A percentile compares a stretch with the other conserved stretches of the same genome.
Evolutionary conservation across 92 coral and sea anemone genomes (phyloP).

Genomic region (Actinostola sp.): DNA sequence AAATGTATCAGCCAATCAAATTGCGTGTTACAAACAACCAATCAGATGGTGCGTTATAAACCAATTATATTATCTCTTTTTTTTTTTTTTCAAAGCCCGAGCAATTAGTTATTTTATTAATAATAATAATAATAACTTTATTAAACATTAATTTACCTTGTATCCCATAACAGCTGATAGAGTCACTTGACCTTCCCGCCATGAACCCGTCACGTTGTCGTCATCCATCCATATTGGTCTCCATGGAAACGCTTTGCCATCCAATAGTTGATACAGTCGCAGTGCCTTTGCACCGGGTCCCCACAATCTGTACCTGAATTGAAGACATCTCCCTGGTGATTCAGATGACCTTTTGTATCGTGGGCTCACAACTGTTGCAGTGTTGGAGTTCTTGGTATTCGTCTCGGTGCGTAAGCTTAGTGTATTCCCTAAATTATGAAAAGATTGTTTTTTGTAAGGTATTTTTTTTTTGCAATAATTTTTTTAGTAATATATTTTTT

Average conservation of each 20-base stretch:
- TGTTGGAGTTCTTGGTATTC: not conserved
- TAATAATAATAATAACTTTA: too few species aligned
- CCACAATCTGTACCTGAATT: slow-evolving; percentile 54
- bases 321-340: slow-evolving; percentile 54
- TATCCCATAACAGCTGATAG: slow-evolving; percentile 40
- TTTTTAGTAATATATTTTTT: too few species aligned
- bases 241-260: slow-evolving; percentile 16
- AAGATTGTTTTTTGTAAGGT: not conserved
- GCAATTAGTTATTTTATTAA: too few species aligned
- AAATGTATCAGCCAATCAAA: too few species aligned
- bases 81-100: not conserved
- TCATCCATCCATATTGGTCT: slow-evolving; percentile 58
- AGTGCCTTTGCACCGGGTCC: slow-evolving; percentile 56
- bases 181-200: slow-evolving; percentile 66
- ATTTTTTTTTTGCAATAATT: too few species aligned
- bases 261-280: slow-evolving; percentile 37
- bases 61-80: not conserved
- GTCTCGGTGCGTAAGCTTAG: slow-evolving; percentile 21
- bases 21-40: too few species aligned
- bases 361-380: slow-evolving; percentile 42
- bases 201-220: not conserved
- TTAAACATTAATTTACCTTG: too few species aligned
- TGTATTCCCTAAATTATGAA: slow-evolving; percentile 9
- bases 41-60: too few species aligned
- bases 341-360: slow-evolving; percentile 38